Evolutionary conservation across 1,140 invertebrate species (phyloP).

Genomic region (Pemphigus obesinymphae): DNA sequence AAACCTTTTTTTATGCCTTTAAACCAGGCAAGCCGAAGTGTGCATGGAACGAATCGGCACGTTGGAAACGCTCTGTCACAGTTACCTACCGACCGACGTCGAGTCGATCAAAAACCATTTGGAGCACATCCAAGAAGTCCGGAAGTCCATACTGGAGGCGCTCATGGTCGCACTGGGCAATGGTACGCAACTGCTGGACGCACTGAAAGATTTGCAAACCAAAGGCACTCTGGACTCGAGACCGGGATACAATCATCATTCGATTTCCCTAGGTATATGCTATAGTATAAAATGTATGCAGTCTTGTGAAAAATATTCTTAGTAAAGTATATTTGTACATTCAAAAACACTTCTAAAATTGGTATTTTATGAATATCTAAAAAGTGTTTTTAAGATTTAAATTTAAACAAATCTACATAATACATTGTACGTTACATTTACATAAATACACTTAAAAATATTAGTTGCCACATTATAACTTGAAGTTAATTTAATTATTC

Average conservation of each 20-base stretch:
- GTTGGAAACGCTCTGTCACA: conserved; percentile 63
- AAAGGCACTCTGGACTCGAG: conserved; percentile 69
- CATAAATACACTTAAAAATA: no score
- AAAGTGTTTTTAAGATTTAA: no score
- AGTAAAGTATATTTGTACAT: no score
- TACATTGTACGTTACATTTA: no score
- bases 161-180: conserved; percentile 72
- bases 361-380: no score
- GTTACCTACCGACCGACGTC: conserved; percentile 62
- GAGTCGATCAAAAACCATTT: conserved; percentile 63
- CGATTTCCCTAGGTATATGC: conserved; percentile 60
- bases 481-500: no score
- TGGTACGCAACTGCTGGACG: conserved; percentile 69
- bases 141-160: conserved; percentile 67
- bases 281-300: no score
- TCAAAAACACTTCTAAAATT: no score
- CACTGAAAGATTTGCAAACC: conserved; percentile 62
- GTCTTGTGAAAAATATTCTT: no score
- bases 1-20: conserved; percentile 2
- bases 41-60: conserved; percentile 66
- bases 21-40: conserved; percentile 62
- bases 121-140: conserved; percentile 60
- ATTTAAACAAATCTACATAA: no score
- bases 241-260: conserved; percentile 62
- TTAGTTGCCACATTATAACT: no score